phyloP scores from a whole-genome alignment of 2,888 invertebrate species.

The Temnothorax ravouxi region DNA sequence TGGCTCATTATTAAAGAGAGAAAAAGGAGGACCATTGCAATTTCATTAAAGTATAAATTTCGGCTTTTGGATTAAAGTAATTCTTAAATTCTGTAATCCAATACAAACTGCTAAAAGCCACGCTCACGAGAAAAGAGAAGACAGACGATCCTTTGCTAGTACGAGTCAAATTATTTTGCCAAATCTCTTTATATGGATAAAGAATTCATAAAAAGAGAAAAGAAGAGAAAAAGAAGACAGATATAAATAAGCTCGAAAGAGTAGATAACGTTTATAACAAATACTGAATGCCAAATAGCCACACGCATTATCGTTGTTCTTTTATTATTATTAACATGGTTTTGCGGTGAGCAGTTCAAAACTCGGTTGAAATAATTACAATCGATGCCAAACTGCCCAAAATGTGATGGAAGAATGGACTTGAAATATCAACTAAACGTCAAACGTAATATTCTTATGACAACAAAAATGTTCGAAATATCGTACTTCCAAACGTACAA shows the following conservation, averaged over 20 bases:
- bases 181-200: not conserved
- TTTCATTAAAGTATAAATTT: not conserved
- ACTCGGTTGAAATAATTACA: not conserved
- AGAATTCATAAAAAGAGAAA: not conserved
- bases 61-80: not conserved
- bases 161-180: not conserved
- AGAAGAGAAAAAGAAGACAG: not conserved
- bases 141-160: not conserved
- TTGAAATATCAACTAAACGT: constrained; percentile 1
- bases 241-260: not conserved
- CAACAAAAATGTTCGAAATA: not conserved
- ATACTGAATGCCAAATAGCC: not conserved
- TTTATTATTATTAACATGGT: not conserved
- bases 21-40: no score
- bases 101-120: not conserved
- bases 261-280: constrained; percentile 1
- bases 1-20: not conserved
- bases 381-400: not conserved
- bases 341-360: constrained; percentile 21
- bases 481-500: not conserved
- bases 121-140: not conserved
- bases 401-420: not conserved
- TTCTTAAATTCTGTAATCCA: not conserved
- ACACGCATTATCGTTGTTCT: not conserved
- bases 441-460: not conserved